Conservation (phyloP, 2,797 vertebrate species). For the Myoxocephalus aenaeus region DNA sequence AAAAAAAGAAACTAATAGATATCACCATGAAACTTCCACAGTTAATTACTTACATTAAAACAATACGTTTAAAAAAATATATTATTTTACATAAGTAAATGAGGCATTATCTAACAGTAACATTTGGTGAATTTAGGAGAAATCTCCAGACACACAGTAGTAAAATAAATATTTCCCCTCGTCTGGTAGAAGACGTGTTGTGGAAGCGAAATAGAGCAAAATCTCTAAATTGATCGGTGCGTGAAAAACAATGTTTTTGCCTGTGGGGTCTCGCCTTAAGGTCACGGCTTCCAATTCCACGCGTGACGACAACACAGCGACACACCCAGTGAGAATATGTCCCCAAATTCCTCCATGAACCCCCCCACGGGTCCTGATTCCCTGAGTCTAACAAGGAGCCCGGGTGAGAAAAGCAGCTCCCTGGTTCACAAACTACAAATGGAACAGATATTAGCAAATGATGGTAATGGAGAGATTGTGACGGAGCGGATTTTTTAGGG, state of each 20-base stretch:
- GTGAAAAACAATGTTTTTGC: no score
- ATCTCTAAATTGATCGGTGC: no score
- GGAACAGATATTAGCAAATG: conserved; percentile 11
- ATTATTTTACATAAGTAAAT: not conserved
- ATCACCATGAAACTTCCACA: not conserved
- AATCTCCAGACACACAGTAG: not conserved
- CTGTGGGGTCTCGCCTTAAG: not conserved
- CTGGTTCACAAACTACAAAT: not conserved
- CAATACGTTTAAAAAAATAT: no score
- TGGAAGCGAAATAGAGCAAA: no score
- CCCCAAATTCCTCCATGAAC: not conserved
- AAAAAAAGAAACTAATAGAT: not conserved
- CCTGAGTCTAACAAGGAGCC: not conserved
- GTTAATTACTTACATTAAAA: no score
- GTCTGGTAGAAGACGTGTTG: no score
- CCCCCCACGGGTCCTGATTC: not conserved
- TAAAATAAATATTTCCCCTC: no score
- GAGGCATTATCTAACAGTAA: not conserved
- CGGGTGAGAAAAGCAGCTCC: not conserved
- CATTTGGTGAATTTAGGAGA: not conserved
- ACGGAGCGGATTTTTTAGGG: conserved; percentile 14
- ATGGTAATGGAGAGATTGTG: conserved; percentile 8
- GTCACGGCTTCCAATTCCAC: not conserved
- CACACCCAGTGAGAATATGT: not conserved
- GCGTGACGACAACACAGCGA: not conserved